Evolutionary conservation across 2,888 invertebrate species (phyloP), one percentile per base, ranked within the genome.

Genomic region (Petrolisthes manimaculis): DNA sequence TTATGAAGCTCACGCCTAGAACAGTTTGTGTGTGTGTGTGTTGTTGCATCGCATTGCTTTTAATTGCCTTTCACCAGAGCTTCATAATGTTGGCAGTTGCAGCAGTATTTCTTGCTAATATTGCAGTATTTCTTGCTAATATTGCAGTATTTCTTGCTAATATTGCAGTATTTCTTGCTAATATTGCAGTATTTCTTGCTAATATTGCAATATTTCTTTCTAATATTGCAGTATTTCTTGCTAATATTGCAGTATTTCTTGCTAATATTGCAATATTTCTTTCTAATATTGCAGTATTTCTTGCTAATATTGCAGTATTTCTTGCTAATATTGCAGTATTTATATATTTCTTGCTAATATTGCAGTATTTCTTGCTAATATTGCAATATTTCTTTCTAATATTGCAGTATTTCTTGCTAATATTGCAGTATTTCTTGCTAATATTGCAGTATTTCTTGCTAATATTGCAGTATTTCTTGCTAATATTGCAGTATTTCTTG

Each of bases 41-140:
- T 78, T 55, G 83, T 78, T 86, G 71, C 81, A 86, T 81, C 79
- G 71, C 18, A 79, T 79, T 88, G 88, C 79, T 71, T 84, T 51
- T n/a, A 80, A 69, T 88, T 82, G 53, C 67, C 55, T 83, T 82
- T 37, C 74, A 61, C 37, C 83, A 83, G 77, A 82, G 86, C 86
- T 86, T 84, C 77, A 75, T 75, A 55, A 75, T 84, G 82, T 37
- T 55, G 61, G 82, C 55, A 54, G 78, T 78, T 61, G 6, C 21
- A 71, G 82, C 82, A 67, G 82, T 82, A 67, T 82, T 37, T 37
- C 37, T 37, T 37, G 37, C 37, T 37, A 37, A 37, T 37, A 37
- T 37, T 37, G 37, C 37, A 37, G 37, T 37, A 37, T 37, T 37
- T 37, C 0, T 37, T 37, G 37, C 37, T 37, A 37, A 37, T 37